Evolutionary conservation across 1,140 invertebrate genomes (phyloP).

Genomic region (Eueides isabella): DNA sequence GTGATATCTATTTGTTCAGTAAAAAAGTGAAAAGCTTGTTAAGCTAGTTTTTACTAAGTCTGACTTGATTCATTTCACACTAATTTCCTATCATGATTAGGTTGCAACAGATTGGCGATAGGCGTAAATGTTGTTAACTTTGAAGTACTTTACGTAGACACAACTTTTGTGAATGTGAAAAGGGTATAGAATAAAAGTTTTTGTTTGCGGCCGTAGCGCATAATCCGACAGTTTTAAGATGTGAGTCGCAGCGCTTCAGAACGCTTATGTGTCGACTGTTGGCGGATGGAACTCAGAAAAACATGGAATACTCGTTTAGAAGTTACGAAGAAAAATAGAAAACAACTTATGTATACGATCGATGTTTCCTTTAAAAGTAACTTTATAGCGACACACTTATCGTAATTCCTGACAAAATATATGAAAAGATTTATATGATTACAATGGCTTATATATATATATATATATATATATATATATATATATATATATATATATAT

Average conservation of each 20-base stretch:
- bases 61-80: no score
- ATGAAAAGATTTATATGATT: not conserved
- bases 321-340: slow-evolving; percentile 38
- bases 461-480: no score
- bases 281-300: slow-evolving; percentile 30
- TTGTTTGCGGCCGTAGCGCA: slow-evolving; percentile 50
- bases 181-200: slow-evolving; percentile 55
- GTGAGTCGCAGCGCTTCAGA: slow-evolving; percentile 43
- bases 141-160: slow-evolving; percentile 46
- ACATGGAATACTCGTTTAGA: slow-evolving; percentile 42
- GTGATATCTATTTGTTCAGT: slow-evolving; percentile 26
- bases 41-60: slow-evolving; percentile 41
- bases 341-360: slow-evolving; percentile 21
- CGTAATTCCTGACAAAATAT: not conserved
- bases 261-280: slow-evolving; percentile 43
- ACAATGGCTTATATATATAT: no score
- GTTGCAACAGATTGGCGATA: slow-evolving; percentile 30
- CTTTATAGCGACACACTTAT: not conserved
- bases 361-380: not conserved
- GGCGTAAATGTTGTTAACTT: slow-evolving; percentile 47
- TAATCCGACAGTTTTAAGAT: slow-evolving; percentile 60
- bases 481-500: no score
- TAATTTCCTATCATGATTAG: no score
- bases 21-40: slow-evolving; percentile 46
- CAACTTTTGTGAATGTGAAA: slow-evolving; percentile 49